These are phyloP conservation scores for Pyrochroa serraticornis DNA, from an alignment of 2,888 invertebrate species.

Conservation along the genomic window DNA sequence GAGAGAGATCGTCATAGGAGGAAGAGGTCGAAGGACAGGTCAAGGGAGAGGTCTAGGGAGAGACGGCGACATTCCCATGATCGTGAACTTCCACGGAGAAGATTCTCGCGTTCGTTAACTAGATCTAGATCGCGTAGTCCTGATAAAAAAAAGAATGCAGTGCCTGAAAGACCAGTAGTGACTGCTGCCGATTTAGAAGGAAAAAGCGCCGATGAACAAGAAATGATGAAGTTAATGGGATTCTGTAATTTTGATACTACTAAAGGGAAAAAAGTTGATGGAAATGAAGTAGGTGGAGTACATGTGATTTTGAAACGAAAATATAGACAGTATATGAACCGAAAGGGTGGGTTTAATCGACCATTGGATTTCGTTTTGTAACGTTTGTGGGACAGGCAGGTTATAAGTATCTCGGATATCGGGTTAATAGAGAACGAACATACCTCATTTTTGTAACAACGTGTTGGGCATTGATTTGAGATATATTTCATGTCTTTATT, in stretches of 20 bases:
- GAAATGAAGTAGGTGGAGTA: slow-evolving; percentile 92
- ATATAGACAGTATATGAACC: slow-evolving; percentile 99
- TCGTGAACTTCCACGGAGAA: slow-evolving; percentile 54
- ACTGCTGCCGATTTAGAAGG: slow-evolving; percentile 88
- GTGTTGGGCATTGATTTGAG: slow-evolving; percentile 6
- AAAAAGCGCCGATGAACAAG: slow-evolving; percentile 88
- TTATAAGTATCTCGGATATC: slow-evolving; percentile 37
- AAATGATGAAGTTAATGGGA: slow-evolving; percentile 97
- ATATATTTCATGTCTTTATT: slow-evolving; percentile 3
- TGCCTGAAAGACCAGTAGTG: slow-evolving; percentile 68
- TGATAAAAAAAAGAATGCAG: slow-evolving; percentile 46
- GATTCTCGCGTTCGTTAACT: slow-evolving; percentile 52
- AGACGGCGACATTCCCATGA: slow-evolving; percentile 51
- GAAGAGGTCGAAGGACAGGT: slow-evolving; percentile 55
- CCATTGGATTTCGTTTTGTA: slow-evolving; percentile 95
- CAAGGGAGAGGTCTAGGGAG: slow-evolving; percentile 54
- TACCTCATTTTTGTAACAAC: slow-evolving; percentile 20
- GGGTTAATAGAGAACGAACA: slow-evolving; percentile 14
- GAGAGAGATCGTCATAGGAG: slow-evolving; percentile 56
- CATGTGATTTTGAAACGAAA: slow-evolving; percentile 95
- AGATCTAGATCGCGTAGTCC: slow-evolving; percentile 49
- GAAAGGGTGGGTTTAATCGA: slow-evolving; percentile 98
- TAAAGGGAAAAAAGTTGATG: slow-evolving; percentile 94
- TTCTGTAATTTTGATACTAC: slow-evolving; percentile 96
- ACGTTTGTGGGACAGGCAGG: slow-evolving; percentile 38